phyloP scores from a whole-genome alignment of 2,888 invertebrate species.

The Meghimatium bilineatum region DNA sequence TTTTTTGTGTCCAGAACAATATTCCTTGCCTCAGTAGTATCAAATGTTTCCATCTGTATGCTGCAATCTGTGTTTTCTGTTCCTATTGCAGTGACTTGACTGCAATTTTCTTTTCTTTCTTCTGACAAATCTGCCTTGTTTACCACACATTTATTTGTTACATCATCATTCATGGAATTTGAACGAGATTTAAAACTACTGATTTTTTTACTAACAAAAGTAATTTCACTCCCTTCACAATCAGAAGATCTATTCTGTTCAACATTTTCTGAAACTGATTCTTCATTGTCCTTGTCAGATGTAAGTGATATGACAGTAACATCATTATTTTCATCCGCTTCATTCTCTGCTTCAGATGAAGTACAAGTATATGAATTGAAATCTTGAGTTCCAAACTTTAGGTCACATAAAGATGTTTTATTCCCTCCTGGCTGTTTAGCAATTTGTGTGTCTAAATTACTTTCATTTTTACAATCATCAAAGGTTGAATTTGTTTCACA shows the following conservation, averaged over 20 bases:
- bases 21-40: neutral
- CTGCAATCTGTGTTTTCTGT: neutral
- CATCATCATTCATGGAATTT: conserved; percentile 4
- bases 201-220: neutral
- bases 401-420: neutral
- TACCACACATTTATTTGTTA: neutral
- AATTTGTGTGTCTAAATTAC: neutral
- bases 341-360: neutral
- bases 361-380: neutral
- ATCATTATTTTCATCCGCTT: neutral
- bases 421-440: neutral
- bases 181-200: neutral
- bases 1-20: neutral
- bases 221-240: neutral
- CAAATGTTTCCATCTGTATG: neutral
- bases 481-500: neutral
- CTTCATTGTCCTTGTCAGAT: neutral
- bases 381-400: too few relatives aligned
- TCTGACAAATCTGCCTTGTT: neutral
- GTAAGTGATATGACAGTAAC: too few relatives aligned
- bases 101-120: neutral
- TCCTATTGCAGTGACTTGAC: neutral
- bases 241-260: neutral
- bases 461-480: neutral
- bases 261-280: neutral